A percentile compares a stretch with the other conserved stretches of the same genome.
These are phyloP conservation scores for Anguilla japonica DNA, from an alignment of 2,113 vertebrate species.

Conservation along the genomic window DNA sequence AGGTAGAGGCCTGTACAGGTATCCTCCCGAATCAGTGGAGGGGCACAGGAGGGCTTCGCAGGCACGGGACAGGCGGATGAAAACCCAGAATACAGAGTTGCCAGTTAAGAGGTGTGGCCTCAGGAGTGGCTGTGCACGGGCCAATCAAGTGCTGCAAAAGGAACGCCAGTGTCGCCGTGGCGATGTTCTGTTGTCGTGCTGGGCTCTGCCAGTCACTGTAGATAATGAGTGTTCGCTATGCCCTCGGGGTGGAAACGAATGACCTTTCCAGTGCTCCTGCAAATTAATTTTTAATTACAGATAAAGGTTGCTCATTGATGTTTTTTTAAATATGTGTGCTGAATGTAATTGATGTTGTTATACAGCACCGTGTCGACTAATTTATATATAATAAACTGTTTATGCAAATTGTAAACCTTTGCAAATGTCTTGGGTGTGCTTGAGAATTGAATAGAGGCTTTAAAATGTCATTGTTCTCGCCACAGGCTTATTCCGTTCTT, in stretches of 20 bases:
- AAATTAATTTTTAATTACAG: background rate
- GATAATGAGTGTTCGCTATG: background rate
- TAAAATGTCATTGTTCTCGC: background rate
- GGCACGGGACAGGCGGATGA: too few species aligned
- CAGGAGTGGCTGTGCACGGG: too few species aligned
- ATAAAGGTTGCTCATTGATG: background rate
- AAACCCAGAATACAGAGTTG: too few species aligned
- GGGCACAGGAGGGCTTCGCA: too few species aligned
- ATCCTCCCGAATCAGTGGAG: too few species aligned
- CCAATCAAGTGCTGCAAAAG: too few species aligned
- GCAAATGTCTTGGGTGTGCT: constrained; percentile 1
- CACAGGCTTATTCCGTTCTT: background rate
- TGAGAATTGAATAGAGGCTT: background rate
- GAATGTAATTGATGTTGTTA: background rate
- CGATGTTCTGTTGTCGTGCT: background rate
- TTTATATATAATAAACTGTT: background rate
- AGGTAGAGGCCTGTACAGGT: too few species aligned
- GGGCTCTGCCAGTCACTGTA: background rate
- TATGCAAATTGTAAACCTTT: background rate
- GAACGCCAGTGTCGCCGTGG: too few species aligned
- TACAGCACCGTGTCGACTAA: background rate
- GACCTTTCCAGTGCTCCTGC: background rate
- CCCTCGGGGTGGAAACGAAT: background rate
- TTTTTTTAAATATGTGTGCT: background rate
- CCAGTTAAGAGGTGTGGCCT: too few species aligned